A percentile compares a stretch with the other conserved stretches of the same genome.
These are phyloP conservation scores for Carassius carassius DNA, from an alignment of 2,113 vertebrate genomes.

Conservation along the genomic window DNA sequence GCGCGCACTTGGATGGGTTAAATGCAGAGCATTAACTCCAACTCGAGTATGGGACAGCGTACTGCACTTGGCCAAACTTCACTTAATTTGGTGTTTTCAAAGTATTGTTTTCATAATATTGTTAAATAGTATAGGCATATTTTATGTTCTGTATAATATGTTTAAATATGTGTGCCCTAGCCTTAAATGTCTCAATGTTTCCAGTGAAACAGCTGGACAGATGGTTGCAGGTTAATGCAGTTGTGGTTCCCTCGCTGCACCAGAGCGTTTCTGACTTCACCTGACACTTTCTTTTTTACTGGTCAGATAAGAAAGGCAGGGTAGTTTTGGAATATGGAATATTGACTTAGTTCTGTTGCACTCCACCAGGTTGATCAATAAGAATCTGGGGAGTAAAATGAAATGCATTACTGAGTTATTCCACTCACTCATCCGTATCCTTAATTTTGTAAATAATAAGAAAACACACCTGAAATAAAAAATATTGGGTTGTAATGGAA, in stretches of 20 bases:
- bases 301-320: neutral
- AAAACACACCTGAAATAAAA: slow-evolving; percentile 3
- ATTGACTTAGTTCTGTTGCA: slow-evolving; percentile 9
- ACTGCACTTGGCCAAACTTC: too few species aligned
- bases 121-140: too few species aligned
- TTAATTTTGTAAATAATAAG: slow-evolving; percentile 9
- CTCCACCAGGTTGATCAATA: slow-evolving; percentile 29
- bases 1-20: too few species aligned
- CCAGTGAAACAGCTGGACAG: neutral
- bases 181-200: neutral
- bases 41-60: too few species aligned
- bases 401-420: slow-evolving; percentile 13
- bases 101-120: too few species aligned
- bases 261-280: neutral
- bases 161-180: too few species aligned
- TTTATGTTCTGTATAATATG: too few species aligned
- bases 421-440: slow-evolving; percentile 16
- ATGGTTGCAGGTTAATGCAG: slow-evolving; percentile 15
- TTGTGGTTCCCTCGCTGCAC: neutral
- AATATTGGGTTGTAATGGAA: neutral
- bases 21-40: too few species aligned
- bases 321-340: neutral
- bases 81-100: too few species aligned
- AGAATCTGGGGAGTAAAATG: neutral
- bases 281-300: neutral